Evolutionary conservation across 30 jellyfish, hydroid and myxozoan species (phyloP), one percentile per base, ranked within the genome.

Genomic region (Sanderia malayensis): DNA sequence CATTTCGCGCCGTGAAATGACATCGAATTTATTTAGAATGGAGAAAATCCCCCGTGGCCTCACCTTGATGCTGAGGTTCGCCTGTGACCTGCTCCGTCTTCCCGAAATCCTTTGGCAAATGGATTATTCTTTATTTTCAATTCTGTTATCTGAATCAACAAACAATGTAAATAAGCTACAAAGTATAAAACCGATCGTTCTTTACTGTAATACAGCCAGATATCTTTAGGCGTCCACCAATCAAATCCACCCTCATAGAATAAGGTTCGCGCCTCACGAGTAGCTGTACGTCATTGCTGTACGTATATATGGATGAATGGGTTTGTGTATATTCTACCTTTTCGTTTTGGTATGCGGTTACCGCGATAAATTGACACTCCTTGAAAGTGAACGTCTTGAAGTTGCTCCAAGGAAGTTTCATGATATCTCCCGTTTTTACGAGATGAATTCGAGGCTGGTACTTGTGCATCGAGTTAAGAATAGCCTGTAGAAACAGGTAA

Each of bases 91-190:
- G 95, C 95, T 0, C 97, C 95, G 31, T 82, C 91, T 33, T 89
- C 95, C 6, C 97, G 93, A 85, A 89, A 89, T 28, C 97, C 97
- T 52, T 89, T 89, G 19, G 97, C 97, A 52, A 89, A 89, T 8
- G 97, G 97, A 33, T 89, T 89, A 78, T 89, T 69, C 44, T 89
- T 86, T 2, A 89, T 89, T 86, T 89, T 89, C 74, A 89, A 60
- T 57, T 82, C 84, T 0, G 97, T 89, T 4, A 89, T 88, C 97
- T 89, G 18, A 32, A 31, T 71, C 8, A 34, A 55, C 4, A 15
- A 17, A 0, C 0, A 20, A 24, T 28, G 4, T 71, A 15, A 2
- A 34, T 34, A 68, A 33, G 2, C 4, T 2, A 37, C 21, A n/a
- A 49, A 17, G n/a, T n/a, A n/a, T n/a, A n/a, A n/a, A n/a, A n/a